These are phyloP conservation scores for Tenthredo livida DNA, from an alignment of 2,888 invertebrate genomes.

Conservation along the genomic window DNA sequence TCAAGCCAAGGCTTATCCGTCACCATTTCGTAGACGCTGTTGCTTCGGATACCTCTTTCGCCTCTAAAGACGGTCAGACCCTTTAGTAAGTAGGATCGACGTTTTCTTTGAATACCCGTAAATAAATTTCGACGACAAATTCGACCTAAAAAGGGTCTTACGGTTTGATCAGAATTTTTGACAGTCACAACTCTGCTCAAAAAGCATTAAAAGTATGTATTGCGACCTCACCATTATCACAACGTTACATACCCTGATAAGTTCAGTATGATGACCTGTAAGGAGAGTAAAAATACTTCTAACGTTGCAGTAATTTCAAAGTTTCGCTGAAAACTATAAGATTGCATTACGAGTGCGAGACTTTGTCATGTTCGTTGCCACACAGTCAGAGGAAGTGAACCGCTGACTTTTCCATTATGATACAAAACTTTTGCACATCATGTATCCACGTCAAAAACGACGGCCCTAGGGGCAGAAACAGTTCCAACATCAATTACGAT, in stretches of 20 bases:
- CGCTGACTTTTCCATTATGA: slow-evolving; percentile 36
- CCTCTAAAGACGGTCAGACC: slow-evolving; percentile 43
- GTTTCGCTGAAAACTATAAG: neutral
- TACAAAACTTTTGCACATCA: slow-evolving; percentile 22
- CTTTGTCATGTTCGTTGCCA: slow-evolving; percentile 41
- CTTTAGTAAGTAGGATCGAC: slow-evolving; percentile 12
- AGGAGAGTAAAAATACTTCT: neutral
- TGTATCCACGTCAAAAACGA: neutral
- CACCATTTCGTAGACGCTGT: slow-evolving; percentile 9
- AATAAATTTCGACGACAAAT: slow-evolving; percentile 21
- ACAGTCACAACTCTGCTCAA: neutral
- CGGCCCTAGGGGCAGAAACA: neutral
- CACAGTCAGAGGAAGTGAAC: neutral
- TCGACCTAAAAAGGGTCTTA: neutral
- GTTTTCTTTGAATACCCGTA: slow-evolving; percentile 23
- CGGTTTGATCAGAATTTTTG: neutral
- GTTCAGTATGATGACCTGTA: neutral
- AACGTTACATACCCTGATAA: neutral
- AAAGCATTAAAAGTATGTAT: neutral
- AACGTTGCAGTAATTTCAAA: neutral
- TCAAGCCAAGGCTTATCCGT: slow-evolving; percentile 33
- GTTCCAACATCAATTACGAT: slow-evolving; percentile 27
- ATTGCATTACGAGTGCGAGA: slow-evolving; percentile 38
- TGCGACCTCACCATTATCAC: neutral
- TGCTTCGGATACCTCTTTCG: neutral